Evolutionary conservation across 2,113 vertebrate species (phyloP), one percentile per base, ranked within the genome.

Genomic region (Daboia siamensis): DNA sequence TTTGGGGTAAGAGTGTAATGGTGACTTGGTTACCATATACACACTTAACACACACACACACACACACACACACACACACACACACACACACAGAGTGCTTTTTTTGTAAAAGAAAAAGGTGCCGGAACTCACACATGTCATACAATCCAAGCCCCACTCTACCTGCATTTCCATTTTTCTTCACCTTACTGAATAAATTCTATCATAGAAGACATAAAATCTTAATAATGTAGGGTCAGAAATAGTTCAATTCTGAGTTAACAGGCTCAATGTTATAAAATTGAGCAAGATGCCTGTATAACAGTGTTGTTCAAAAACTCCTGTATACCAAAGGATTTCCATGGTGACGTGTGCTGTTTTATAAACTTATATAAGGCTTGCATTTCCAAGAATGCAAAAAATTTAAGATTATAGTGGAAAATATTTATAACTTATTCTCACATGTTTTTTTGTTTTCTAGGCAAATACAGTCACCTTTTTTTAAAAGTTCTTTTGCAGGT

Each of bases 381-480:
- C 23, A 39, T 85, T 89, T 46, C 17, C 7, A 59, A 59, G 69
- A 92, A 59, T 21, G 11, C n/a, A 20, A 29, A 48, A 74, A 57
- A 57, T 57, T 0, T 55, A 57, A 26, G 3, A 51, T 4, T 44
- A 3, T 85, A 33, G 21, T 46, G 26, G 61, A 80, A 29, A 69
- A 87, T 88, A n/a, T 5, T 5, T 2, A 11, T n/a, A 74, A 24
- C 17, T 39, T 12, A 84, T 56, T 48, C n/a, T 57, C 39, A 56
- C 10, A 9, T 80, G 56, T 91, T 93, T 0, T 0, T 0, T 93
- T 94, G 93, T 95, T 95, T 90, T 87, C 93, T 64, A 11, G 39
- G 56, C 91, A 91, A 87, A 51, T 44, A 24, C 74, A 21, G 10
- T 20, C 6, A 94, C 29, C 6, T 91, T 95, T 95, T 93, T 57